Conservation (phyloP, 2,113 vertebrate genomes). For the Indri indri region DNA sequence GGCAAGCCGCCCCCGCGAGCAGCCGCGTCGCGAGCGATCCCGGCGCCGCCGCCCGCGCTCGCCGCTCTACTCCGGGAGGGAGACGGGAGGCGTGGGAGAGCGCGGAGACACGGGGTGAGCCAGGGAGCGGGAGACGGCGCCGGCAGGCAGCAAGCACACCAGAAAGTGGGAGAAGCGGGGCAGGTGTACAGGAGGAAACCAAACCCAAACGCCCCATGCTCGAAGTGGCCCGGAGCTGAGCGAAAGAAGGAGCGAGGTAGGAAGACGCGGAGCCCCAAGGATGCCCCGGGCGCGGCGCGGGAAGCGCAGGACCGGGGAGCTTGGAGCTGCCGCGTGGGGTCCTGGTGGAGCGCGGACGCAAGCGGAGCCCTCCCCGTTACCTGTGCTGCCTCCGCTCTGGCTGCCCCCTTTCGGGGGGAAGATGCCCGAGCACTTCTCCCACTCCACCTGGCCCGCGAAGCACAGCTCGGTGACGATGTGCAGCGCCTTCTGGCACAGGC, state of each 20-base stretch:
- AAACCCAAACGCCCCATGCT: no score
- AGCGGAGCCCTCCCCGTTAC: constrained; percentile 81
- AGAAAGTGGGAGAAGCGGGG: background rate
- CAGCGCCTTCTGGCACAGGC: constrained; percentile 95
- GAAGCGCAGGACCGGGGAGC: background rate
- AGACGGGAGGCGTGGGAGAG: background rate
- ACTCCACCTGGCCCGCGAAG: constrained; percentile 93
- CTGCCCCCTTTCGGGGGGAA: constrained; percentile 89
- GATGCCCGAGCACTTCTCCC: constrained; percentile 95
- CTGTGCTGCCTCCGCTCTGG: constrained; percentile 91
- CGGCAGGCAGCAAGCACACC: background rate
- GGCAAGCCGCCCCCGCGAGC: background rate
- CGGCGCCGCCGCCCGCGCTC: background rate
- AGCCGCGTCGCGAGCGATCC: background rate
- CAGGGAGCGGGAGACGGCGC: background rate
- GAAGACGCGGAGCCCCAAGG: background rate
- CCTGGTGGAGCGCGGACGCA: background rate
- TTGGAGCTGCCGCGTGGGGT: no score
- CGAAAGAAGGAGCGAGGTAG: background rate
- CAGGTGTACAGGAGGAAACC: background rate
- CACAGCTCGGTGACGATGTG: constrained; percentile 97
- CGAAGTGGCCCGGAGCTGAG: background rate
- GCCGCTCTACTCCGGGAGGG: background rate
- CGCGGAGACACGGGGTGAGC: background rate
- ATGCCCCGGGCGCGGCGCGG: background rate